phyloP scores from a whole-genome alignment of 2,797 vertebrate genomes.

The Petrocephalus sullivani region DNA sequence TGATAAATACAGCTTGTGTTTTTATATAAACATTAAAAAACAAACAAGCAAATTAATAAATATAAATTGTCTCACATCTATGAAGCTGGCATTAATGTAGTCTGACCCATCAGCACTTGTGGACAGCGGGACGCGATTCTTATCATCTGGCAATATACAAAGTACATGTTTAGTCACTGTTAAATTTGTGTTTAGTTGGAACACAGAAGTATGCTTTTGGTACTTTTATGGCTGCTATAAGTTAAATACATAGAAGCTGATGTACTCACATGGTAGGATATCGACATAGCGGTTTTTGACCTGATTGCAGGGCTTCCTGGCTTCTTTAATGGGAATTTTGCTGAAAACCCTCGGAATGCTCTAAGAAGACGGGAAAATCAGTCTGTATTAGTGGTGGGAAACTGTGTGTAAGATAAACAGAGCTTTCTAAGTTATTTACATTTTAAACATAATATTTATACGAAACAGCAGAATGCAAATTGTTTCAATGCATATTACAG shows the following conservation, averaged over 20 bases:
- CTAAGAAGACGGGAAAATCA: slow-evolving; percentile 49
- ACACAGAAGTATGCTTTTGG: background rate
- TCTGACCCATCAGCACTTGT: slow-evolving; percentile 70
- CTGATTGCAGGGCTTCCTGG: slow-evolving; percentile 73
- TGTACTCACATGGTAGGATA: slow-evolving; percentile 88
- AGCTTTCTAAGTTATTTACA: background rate
- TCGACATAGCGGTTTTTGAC: slow-evolving; percentile 93
- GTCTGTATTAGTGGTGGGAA: background rate
- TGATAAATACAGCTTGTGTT: background rate
- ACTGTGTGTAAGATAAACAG: background rate
- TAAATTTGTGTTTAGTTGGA: background rate
- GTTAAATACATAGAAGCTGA: background rate
- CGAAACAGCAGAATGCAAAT: background rate
- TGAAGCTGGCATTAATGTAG: slow-evolving; percentile 95
- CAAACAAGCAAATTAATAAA: background rate
- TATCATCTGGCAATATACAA: slow-evolving; percentile 71
- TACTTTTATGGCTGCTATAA: background rate
- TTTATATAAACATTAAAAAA: background rate
- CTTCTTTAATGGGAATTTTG: slow-evolving; percentile 79
- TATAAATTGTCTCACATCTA: slow-evolving; percentile 68
- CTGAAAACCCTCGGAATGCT: slow-evolving; percentile 89
- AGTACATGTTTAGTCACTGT: background rate
- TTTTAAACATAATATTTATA: background rate
- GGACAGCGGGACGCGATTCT: slow-evolving; percentile 81
- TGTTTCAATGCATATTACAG: background rate